Conservation (phyloP, 1,140 invertebrate species). For the Pemphigus obesinymphae region DNA sequence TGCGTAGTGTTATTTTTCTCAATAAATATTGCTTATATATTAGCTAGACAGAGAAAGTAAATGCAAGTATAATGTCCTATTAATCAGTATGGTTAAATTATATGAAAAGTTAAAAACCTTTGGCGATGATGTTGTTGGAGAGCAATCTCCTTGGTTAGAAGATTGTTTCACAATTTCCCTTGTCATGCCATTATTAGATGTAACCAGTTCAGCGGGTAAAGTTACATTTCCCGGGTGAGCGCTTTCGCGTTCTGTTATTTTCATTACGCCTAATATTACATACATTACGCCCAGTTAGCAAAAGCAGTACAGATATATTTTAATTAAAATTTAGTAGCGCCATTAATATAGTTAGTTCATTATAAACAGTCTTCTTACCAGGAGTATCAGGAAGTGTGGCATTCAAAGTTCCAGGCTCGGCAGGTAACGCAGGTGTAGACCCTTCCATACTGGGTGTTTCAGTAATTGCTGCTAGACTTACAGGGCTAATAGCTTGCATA, state of each 20-base stretch:
- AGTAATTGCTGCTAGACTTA: constrained; percentile 20
- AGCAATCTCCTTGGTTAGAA: constrained; percentile 26
- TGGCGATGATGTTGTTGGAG: constrained; percentile 23
- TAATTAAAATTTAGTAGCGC: not conserved
- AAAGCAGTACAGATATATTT: constrained; percentile 4
- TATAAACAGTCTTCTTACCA: constrained; percentile 51
- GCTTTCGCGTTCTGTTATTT: constrained; percentile 91
- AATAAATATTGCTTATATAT: no score
- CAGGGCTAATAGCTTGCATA: constrained; percentile 51
- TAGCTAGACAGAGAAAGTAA: no score
- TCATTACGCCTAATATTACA: constrained; percentile 64
- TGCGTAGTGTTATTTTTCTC: no score
- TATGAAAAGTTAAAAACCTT: constrained; percentile 20
- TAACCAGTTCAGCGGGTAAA: constrained; percentile 39
- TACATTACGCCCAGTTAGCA: constrained; percentile 14
- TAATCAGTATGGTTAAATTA: not conserved
- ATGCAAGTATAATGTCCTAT: no score
- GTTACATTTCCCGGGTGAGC: constrained; percentile 62
- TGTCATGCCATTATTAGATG: not conserved
- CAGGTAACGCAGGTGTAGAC: constrained; percentile 75
- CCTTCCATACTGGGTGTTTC: constrained; percentile 69
- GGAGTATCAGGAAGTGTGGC: constrained; percentile 84
- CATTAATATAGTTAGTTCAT: not conserved
- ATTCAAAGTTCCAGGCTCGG: constrained; percentile 85
- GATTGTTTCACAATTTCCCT: constrained; percentile 10